These are phyloP conservation scores for Zoanthus sociatus DNA, from an alignment of 92 coral and sea anemone genomes.

Conservation along the genomic window DNA sequence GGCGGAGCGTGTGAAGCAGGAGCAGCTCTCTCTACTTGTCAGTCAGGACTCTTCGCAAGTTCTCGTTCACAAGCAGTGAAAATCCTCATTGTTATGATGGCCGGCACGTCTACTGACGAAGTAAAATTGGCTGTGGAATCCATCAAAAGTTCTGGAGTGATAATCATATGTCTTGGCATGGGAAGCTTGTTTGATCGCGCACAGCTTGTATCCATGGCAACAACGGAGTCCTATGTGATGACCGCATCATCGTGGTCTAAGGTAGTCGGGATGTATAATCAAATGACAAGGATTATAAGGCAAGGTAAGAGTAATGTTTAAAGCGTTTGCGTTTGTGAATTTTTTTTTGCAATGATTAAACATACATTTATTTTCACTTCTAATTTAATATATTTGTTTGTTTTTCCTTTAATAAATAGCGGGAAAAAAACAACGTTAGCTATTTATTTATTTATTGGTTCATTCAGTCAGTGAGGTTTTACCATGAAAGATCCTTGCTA, in stretches of 20 bases:
- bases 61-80: conserved; percentile 55
- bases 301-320: conserved; percentile 15
- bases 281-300: conserved; percentile 33
- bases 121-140: conserved; percentile 37
- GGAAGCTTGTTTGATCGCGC: conserved; percentile 67
- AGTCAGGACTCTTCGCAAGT: conserved; percentile 61
- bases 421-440: too few species aligned
- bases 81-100: conserved; percentile 61
- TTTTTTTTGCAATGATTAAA: too few species aligned
- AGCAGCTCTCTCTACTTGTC: conserved; percentile 65
- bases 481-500: too few species aligned
- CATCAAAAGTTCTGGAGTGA: conserved; percentile 52
- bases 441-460: too few species aligned
- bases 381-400: too few species aligned
- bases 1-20: conserved; percentile 66
- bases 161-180: conserved; percentile 62
- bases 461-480: too few species aligned
- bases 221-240: conserved; percentile 59
- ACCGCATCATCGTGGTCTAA: conserved; percentile 57
- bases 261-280: conserved; percentile 52
- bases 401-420: too few species aligned
- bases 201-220: conserved; percentile 74
- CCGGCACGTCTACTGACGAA: conserved; percentile 64
- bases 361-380: too few species aligned
- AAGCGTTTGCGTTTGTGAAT: too few species aligned